These are phyloP conservation scores for Saxicola maurus DNA, from an alignment of 2,797 vertebrate species.

Conservation along the genomic window DNA sequence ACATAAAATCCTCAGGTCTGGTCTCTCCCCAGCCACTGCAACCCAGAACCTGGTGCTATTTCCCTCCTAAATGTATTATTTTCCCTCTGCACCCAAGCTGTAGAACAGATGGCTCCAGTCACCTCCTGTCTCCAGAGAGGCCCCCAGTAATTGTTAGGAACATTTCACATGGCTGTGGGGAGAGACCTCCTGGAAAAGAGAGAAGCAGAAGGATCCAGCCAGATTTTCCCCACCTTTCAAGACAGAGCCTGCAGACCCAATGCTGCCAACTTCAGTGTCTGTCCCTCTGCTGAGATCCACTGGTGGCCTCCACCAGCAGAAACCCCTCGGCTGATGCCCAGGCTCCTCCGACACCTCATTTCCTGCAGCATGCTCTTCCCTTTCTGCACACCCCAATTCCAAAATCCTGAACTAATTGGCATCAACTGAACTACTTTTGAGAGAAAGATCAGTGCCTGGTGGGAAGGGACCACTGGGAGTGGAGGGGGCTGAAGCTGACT, in stretches of 20 bases:
- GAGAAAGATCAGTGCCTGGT: background rate
- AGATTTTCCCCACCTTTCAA: background rate
- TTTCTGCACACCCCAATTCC: background rate
- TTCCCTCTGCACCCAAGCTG: background rate
- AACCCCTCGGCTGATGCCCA: background rate
- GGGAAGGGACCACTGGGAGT: background rate
- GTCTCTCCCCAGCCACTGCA: background rate
- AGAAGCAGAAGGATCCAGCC: background rate
- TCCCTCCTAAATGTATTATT: background rate
- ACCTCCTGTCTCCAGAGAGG: background rate
- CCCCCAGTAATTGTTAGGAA: background rate
- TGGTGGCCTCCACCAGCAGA: background rate
- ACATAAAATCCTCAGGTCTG: background rate
- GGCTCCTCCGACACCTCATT: background rate
- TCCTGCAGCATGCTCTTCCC: background rate
- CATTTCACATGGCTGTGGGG: background rate
- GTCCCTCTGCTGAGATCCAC: background rate
- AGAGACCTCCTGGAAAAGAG: background rate
- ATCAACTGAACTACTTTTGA: background rate
- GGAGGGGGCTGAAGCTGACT: background rate
- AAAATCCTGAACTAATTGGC: background rate
- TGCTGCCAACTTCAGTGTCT: background rate
- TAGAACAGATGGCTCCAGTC: background rate
- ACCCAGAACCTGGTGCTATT: background rate
- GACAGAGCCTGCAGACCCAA: background rate